These are phyloP conservation scores for Momotus momota DNA, from an alignment of 2,797 vertebrate species.

Conservation along the genomic window DNA sequence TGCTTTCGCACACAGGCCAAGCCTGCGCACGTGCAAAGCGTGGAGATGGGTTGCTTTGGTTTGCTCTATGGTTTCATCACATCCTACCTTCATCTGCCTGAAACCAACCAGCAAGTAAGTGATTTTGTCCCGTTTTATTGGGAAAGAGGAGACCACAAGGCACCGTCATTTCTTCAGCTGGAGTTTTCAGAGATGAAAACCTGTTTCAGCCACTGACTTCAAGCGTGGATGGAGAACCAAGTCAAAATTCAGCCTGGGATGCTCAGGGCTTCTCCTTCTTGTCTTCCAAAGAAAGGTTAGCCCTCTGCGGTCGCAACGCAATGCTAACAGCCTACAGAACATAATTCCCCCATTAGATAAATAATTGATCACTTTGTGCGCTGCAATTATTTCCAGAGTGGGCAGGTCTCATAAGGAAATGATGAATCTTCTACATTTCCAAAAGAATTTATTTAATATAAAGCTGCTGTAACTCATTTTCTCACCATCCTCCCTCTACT, in stretches of 20 bases:
- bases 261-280: neutral
- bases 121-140: neutral
- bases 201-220: neutral
- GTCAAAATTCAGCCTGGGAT: neutral
- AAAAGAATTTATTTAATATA: conserved; percentile 25
- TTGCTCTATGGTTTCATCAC: neutral
- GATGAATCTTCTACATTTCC: neutral
- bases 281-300: neutral
- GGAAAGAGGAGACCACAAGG: neutral
- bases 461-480: conserved; percentile 41
- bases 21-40: neutral
- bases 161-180: neutral
- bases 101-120: neutral
- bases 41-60: neutral
- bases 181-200: neutral
- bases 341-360: conserved; percentile 12
- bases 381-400: conserved; percentile 24
- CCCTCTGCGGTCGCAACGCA: neutral
- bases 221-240: neutral
- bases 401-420: conserved; percentile 19
- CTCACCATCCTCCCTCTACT: neutral
- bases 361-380: conserved; percentile 17
- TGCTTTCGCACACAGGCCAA: neutral
- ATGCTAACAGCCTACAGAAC: neutral
- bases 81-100: neutral